Percentiles rank a stretch among this genome's conserved stretches.
Conservation (phyloP, 2,797 vertebrate species). For the Poecilia gillii region DNA sequence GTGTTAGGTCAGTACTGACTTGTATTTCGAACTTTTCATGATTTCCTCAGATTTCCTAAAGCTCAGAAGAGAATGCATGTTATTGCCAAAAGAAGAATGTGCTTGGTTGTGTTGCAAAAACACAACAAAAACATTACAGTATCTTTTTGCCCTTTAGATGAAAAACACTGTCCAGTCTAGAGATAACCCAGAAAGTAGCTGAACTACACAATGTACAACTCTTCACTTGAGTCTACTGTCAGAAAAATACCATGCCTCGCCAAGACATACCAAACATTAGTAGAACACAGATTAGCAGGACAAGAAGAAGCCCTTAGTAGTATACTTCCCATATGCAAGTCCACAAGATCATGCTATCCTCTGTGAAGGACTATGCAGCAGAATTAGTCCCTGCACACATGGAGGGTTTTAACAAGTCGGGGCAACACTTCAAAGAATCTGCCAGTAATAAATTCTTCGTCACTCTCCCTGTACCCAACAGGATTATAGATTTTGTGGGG, state of each 20-base stretch:
- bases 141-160: neutral
- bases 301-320: neutral
- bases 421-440: neutral
- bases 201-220: neutral
- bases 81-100: neutral
- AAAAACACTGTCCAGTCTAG: neutral
- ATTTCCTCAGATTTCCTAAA: neutral
- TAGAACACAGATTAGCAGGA: neutral
- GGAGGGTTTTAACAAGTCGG: neutral
- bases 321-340: neutral
- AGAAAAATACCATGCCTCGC: neutral
- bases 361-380: neutral
- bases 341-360: neutral
- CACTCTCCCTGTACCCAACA: neutral
- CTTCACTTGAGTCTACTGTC: neutral
- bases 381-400: conserved; percentile 1
- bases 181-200: neutral
- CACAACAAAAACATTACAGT: neutral
- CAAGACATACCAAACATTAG: neutral
- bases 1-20: neutral
- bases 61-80: neutral
- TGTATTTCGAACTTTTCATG: neutral
- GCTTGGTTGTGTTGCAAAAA: neutral
- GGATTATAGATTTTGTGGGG: conserved; percentile 1
- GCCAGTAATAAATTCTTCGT: neutral